A percentile compares a stretch with the other conserved stretches of the same genome.
phyloP scores from a whole-genome alignment of 2,113 vertebrate species.

The Danio rerio region DNA sequence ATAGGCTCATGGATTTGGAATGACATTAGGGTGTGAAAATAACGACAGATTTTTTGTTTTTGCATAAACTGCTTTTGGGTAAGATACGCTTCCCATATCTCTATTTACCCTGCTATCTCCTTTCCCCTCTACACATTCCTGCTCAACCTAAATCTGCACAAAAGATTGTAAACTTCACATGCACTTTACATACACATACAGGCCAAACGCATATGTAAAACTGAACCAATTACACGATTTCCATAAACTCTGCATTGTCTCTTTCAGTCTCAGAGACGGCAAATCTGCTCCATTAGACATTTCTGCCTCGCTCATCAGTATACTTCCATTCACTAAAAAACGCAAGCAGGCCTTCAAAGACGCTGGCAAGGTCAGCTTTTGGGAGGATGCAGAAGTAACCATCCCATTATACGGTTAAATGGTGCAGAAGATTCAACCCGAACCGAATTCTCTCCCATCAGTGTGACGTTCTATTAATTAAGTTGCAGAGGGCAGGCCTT shows the following conservation, averaged over 20 bases:
- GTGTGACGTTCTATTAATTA: constrained; percentile 72
- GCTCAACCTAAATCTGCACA: not conserved
- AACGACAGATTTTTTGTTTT: not conserved
- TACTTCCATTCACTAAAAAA: constrained; percentile 18
- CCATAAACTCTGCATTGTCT: not conserved
- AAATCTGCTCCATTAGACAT: not conserved
- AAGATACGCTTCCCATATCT: not conserved
- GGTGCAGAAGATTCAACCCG: constrained; percentile 73
- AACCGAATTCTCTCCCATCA: constrained; percentile 62
- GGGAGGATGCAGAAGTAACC: constrained; percentile 71
- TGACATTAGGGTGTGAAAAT: not conserved
- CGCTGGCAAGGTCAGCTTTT: constrained; percentile 66
- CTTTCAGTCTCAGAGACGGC: not conserved
- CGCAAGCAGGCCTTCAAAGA: constrained; percentile 1
- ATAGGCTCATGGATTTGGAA: not conserved
- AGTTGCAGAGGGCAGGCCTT: constrained; percentile 62
- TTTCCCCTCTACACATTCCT: not conserved
- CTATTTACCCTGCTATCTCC: not conserved
- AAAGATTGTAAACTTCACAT: not conserved
- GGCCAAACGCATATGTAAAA: not conserved
- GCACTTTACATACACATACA: not conserved
- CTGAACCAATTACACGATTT: not conserved
- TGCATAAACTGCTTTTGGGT: not conserved
- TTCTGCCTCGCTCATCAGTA: not conserved
- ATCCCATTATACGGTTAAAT: constrained; percentile 75